phyloP scores from a whole-genome alignment of 1,140 invertebrate species.

The Lucilia cuprina region DNA sequence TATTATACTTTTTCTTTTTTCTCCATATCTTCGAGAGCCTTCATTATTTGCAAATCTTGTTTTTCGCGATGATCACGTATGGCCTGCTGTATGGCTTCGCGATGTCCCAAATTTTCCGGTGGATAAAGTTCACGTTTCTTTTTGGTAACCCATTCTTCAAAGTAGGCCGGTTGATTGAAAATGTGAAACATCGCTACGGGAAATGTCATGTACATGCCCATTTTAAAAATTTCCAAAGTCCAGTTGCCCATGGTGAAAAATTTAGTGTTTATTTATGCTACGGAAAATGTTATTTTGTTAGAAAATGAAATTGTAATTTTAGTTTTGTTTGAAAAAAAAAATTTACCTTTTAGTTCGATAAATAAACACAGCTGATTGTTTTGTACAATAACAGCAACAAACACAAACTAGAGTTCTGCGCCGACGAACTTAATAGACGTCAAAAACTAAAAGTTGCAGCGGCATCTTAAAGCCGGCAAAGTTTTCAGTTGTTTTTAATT shows the following conservation, averaged over 20 bases:
- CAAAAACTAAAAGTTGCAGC: too few relatives aligned
- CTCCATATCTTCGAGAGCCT: slow-evolving; percentile 61
- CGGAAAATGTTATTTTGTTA: neutral
- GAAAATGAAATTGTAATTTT: neutral
- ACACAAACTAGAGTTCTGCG: too few relatives aligned
- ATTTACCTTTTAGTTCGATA: neutral
- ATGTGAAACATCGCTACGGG: slow-evolving; percentile 83
- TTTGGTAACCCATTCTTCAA: slow-evolving; percentile 80
- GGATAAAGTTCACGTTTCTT: slow-evolving; percentile 74
- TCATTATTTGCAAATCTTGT: slow-evolving; percentile 61
- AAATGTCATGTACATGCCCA: slow-evolving; percentile 86
- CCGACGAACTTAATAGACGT: too few relatives aligned
- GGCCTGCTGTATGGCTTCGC: slow-evolving; percentile 67
- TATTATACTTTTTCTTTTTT: slow-evolving; percentile 40
- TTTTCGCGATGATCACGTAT: slow-evolving; percentile 69
- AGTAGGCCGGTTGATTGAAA: slow-evolving; percentile 84
- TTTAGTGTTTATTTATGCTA: neutral
- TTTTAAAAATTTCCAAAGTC: slow-evolving; percentile 80
- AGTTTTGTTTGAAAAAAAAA: neutral
- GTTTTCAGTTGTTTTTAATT: too few relatives aligned
- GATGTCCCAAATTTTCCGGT: slow-evolving; percentile 69
- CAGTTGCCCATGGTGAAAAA: slow-evolving; percentile 73
- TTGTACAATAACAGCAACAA: neutral
- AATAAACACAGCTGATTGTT: neutral
- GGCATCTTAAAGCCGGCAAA: too few relatives aligned